Conservation (phyloP, 2,113 vertebrate genomes). For the Gasterosteus aculeatus region DNA sequence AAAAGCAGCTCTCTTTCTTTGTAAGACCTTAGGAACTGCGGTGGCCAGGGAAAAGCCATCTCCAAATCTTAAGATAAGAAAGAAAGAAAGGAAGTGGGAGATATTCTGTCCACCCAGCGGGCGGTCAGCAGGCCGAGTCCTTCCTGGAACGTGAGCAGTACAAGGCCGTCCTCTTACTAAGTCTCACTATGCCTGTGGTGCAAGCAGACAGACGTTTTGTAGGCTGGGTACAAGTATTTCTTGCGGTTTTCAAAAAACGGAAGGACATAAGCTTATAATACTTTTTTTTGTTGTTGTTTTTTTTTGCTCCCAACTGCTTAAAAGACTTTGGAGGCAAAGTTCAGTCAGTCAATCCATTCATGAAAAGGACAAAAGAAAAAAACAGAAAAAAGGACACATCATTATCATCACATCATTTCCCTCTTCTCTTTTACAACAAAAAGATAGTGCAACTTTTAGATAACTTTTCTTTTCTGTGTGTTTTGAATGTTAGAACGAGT, state of each 20-base stretch:
- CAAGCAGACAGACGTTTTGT: conserved; percentile 69
- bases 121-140: conserved; percentile 61
- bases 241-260: conserved; percentile 68
- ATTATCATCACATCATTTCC: conserved; percentile 77
- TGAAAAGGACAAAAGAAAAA: conserved; percentile 77
- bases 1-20: conserved; percentile 8
- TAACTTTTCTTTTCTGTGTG: conserved; percentile 70
- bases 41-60: neutral
- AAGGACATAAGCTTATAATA: conserved; percentile 79
- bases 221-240: conserved; percentile 78
- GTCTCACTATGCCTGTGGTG: conserved; percentile 75
- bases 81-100: conserved; percentile 5
- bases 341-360: conserved; percentile 80
- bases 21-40: neutral
- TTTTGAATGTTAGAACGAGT: conserved; percentile 84
- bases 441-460: conserved; percentile 94
- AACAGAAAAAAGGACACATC: conserved; percentile 45
- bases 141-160: conserved; percentile 50
- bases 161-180: conserved; percentile 59
- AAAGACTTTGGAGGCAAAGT: conserved; percentile 76
- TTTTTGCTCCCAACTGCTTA: conserved; percentile 68
- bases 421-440: conserved; percentile 84
- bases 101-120: conserved; percentile 49
- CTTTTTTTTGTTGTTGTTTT: conserved; percentile 48
- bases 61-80: neutral